These are phyloP conservation scores for Monodelphis domestica DNA, from an alignment of 2,797 vertebrate species.

Conservation along the genomic window DNA sequence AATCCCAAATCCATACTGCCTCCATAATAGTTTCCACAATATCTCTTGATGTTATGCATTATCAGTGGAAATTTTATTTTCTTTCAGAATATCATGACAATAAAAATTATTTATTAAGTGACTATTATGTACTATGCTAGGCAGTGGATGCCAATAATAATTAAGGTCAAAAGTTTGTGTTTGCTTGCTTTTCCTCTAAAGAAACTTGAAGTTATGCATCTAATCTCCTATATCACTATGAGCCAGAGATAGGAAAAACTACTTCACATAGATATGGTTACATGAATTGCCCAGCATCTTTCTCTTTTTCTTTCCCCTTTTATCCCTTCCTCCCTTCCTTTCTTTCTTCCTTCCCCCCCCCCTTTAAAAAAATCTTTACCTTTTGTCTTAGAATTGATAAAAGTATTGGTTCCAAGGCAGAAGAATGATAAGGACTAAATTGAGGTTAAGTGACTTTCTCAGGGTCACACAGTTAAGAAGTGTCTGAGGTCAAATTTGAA, in stretches of 20 bases:
- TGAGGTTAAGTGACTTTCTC: too few species aligned
- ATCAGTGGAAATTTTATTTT: neutral
- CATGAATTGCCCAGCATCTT: neutral
- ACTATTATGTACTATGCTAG: neutral
- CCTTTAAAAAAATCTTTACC: too few species aligned
- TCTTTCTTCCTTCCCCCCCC: too few species aligned
- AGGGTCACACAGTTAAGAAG: too few species aligned
- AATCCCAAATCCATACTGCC: neutral
- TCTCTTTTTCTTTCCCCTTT: too few species aligned
- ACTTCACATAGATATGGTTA: neutral
- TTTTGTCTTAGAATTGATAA: too few species aligned
- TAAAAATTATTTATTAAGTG: neutral
- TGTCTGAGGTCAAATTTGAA: too few species aligned
- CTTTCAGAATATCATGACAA: neutral
- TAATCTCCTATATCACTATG: neutral
- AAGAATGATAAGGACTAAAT: too few species aligned
- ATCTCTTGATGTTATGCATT: neutral
- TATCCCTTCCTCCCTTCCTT: too few species aligned
- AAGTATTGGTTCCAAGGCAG: too few species aligned
- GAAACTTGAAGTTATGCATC: neutral
- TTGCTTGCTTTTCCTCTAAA: neutral
- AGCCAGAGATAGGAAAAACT: neutral
- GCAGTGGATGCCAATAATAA: neutral
- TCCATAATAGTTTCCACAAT: neutral
- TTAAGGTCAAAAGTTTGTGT: neutral